Evolutionary conservation across 2,888 invertebrate genomes (phyloP).

Genomic region (Dicranocentrus wangi): DNA sequence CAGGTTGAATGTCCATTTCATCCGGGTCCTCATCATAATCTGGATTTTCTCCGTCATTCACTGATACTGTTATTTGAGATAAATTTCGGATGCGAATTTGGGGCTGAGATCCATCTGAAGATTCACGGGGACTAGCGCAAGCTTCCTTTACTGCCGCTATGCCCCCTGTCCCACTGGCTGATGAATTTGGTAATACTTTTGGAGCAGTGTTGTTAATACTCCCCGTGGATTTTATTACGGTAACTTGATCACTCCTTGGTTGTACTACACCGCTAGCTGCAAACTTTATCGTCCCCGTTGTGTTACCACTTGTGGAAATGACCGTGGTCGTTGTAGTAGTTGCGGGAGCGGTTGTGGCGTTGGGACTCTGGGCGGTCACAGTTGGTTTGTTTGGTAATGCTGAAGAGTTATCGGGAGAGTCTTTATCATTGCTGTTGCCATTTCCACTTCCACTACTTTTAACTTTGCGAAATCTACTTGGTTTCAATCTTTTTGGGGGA

Average conservation of each 20-base stretch:
- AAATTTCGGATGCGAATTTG: conserved; percentile 47
- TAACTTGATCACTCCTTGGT: conserved; percentile 19
- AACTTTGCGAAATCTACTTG: conserved; percentile 25
- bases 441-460: conserved; percentile 9
- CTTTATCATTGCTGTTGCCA: conserved; percentile 12
- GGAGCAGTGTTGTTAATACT: conserved; percentile 16
- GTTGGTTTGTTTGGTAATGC: not conserved
- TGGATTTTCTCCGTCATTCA: conserved; percentile 26
- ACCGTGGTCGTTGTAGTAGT: conserved; percentile 8
- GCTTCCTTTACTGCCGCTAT: not conserved
- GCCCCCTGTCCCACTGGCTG: too few species aligned
- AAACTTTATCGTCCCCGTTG: conserved; percentile 8
- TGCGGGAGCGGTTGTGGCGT: not conserved
- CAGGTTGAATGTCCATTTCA: conserved; percentile 12
- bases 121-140: conserved; percentile 8
- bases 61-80: conserved; percentile 28
- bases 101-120: conserved; percentile 26
- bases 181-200: not conserved
- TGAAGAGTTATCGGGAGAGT: conserved; percentile 48
- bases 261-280: not conserved
- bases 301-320: not conserved
- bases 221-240: conserved; percentile 36
- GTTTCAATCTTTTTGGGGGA: conserved; percentile 39
- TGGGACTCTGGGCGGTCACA: not conserved
- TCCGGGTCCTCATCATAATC: conserved; percentile 15